These are phyloP conservation scores for Hermaeophaga mercurialis DNA, from an alignment of 2,888 invertebrate genomes.

Conservation along the genomic window DNA sequence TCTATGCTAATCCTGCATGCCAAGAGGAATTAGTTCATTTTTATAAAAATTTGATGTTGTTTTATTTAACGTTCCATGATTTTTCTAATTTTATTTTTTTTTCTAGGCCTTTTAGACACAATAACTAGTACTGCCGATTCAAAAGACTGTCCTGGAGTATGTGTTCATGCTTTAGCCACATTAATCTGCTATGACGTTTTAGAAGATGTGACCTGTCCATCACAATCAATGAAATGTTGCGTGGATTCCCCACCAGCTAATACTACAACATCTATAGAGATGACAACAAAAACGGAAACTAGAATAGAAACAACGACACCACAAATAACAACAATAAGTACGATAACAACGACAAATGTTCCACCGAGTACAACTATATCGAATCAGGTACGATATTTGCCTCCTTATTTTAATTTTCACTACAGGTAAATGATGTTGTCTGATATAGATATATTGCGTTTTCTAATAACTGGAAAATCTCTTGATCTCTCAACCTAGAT, in stretches of 20 bases:
- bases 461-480: too few species aligned
- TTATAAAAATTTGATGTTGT: too few species aligned
- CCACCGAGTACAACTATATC: slow-evolving; percentile 36
- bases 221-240: slow-evolving; percentile 83
- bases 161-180: slow-evolving; percentile 84
- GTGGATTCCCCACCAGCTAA: slow-evolving; percentile 74
- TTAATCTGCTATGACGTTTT: slow-evolving; percentile 85
- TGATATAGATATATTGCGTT: too few species aligned
- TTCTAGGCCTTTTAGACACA: slow-evolving; percentile 78
- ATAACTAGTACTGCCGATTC: slow-evolving; percentile 84
- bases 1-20: too few species aligned
- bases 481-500: too few species aligned
- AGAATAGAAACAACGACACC: slow-evolving; percentile 50
- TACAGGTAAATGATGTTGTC: too few species aligned
- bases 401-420: too few species aligned
- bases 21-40: too few species aligned
- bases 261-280: slow-evolving; percentile 48
- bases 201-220: slow-evolving; percentile 81
- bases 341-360: slow-evolving; percentile 42
- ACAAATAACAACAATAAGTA: slow-evolving; percentile 44
- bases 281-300: slow-evolving; percentile 43
- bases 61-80: too few species aligned
- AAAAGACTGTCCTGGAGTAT: slow-evolving; percentile 87
- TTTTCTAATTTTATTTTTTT: slow-evolving; percentile 1
- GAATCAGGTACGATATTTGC: slow-evolving; percentile 33